These are phyloP conservation scores for Streptopelia turtur DNA, from an alignment of 2,797 vertebrate species.

Conservation along the genomic window DNA sequence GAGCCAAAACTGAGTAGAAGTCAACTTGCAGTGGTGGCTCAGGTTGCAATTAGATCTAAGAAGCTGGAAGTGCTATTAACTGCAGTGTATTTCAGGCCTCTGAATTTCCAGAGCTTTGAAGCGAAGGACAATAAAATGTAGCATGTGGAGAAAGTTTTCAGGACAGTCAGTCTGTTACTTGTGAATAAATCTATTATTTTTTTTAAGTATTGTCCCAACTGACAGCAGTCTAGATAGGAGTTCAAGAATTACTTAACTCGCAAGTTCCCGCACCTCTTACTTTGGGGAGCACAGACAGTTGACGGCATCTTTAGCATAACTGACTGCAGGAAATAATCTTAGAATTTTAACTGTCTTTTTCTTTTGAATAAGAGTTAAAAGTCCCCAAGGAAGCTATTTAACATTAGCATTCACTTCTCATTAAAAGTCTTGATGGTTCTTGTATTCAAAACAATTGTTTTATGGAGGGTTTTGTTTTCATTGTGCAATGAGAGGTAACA, in stretches of 20 bases:
- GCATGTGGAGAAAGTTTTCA: neutral
- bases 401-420: neutral
- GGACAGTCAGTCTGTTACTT: neutral
- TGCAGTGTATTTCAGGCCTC: neutral
- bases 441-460: neutral
- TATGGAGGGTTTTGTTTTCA: neutral
- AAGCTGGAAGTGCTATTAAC: neutral
- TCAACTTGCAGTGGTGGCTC: neutral
- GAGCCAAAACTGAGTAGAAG: neutral
- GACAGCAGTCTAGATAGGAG: neutral
- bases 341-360: neutral
- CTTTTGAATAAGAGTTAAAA: neutral
- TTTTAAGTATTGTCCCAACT: neutral
- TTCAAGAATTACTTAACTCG: neutral
- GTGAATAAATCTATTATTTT: neutral
- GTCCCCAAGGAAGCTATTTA: neutral
- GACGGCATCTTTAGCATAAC: neutral
- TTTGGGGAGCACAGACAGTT: neutral
- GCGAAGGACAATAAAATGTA: neutral
- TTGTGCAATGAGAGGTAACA: neutral
- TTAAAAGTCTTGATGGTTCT: neutral
- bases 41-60: neutral
- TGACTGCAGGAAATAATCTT: neutral
- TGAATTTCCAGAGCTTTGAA: slow-evolving; percentile 22
- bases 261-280: neutral